phyloP scores from a whole-genome alignment of 2,888 invertebrate genomes.

The Trilocha varians region DNA sequence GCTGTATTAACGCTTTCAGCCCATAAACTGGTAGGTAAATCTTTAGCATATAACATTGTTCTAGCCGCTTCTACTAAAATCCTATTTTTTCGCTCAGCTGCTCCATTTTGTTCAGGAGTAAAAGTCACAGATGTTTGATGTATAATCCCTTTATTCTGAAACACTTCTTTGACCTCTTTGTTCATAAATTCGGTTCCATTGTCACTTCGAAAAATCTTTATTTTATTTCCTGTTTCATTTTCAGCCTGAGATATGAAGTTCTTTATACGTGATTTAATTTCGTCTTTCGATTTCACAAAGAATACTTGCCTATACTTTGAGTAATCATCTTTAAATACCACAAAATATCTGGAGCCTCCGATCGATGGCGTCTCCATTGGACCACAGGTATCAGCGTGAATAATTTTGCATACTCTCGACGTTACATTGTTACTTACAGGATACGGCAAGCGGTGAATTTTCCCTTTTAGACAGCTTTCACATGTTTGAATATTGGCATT shows the following conservation, averaged over 20 bases:
- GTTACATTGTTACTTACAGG: conserved; percentile 5
- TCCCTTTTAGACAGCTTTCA: conserved; percentile 6
- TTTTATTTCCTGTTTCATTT: conserved; percentile 5
- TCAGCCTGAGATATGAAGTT: conserved; percentile 1
- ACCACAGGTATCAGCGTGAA: conserved; percentile 8
- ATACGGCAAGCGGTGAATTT: conserved; percentile 10
- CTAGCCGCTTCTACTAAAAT: conserved; percentile 6
- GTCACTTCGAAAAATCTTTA: conserved; percentile 1
- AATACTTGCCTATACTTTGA: conserved; percentile 8
- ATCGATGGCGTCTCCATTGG: conserved; percentile 10
- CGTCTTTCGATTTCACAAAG: neutral
- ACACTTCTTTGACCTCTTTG: conserved; percentile 1
- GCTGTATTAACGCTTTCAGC: conserved; percentile 15
- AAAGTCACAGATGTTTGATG: conserved; percentile 3
- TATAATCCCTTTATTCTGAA: neutral
- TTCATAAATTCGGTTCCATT: conserved; percentile 6
- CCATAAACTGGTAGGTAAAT: conserved; percentile 14
- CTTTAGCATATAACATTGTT: conserved; percentile 9
- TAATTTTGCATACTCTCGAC: conserved; percentile 3
- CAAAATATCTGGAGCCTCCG: conserved; percentile 11
- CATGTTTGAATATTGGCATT: too few species aligned
- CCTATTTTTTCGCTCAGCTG: too few species aligned
- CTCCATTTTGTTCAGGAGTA: too few species aligned
- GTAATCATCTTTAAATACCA: conserved; percentile 10
- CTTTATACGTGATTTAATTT: neutral